Conservation (phyloP, 2,797 vertebrate genomes). For the Peromyscus melanophrys region DNA sequence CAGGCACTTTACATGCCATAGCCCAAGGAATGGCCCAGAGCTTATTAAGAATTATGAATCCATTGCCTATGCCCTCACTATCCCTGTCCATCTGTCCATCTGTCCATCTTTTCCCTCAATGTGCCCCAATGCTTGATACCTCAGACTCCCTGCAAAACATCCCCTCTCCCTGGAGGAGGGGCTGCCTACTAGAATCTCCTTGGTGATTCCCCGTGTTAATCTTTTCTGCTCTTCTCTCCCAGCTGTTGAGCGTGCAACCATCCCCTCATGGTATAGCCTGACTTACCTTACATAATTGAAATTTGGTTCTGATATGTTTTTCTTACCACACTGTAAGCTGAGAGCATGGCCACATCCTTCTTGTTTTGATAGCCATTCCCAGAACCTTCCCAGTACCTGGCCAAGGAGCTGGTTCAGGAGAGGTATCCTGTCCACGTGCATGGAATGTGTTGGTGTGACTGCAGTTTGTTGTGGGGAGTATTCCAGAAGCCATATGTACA, state of each 20-base stretch:
- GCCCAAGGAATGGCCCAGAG: neutral
- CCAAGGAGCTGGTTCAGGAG: neutral
- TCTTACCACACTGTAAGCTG: neutral
- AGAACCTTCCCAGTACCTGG: neutral
- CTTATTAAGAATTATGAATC: neutral
- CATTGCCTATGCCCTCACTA: fast-evolving
- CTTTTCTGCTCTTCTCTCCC: neutral
- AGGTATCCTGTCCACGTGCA: neutral
- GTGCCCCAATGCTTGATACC: fast-evolving
- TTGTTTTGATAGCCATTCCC: neutral
- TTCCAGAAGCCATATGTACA: neutral
- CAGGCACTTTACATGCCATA: fast-evolving
- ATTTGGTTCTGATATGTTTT: neutral
- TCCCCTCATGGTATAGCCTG: fast-evolving
- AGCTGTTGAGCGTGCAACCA: neutral
- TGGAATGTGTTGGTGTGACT: neutral
- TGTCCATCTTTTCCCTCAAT: neutral
- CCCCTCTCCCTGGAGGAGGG: neutral
- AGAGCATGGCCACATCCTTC: neutral
- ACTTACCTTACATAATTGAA: fast-evolving
- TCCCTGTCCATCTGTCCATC: neutral
- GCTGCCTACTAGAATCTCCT: neutral
- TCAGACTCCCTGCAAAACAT: neutral
- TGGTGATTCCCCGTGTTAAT: neutral
- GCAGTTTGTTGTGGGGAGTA: neutral